Evolutionary conservation across 2,113 vertebrate species (phyloP), one percentile per base, ranked within the genome.

Genomic region (Chamaetylas fuelleborni): DNA sequence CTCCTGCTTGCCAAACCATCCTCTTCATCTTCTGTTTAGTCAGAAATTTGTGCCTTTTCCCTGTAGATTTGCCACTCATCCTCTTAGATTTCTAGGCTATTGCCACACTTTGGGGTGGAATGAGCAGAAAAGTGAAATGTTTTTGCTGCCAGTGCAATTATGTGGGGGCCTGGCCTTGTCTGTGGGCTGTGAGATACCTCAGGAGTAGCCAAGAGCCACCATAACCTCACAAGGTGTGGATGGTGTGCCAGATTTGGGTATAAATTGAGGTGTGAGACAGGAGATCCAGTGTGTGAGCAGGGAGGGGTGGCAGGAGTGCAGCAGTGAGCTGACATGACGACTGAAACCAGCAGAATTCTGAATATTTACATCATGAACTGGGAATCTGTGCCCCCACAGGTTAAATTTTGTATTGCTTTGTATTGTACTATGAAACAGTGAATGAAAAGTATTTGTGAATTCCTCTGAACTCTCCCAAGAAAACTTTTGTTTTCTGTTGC

Each of bases 1-100:
- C 5, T 4, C 26, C 66, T 53, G 57, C 74, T 69, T 96, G 90
- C 79, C 92, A 82, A 77, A 93, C 11, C 33, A 78, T 90, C 81
- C 82, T 72, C 90, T 92, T 91, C 81, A 56, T 96, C 85, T 65
- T 90, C 79, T 93, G 62, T 83, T 93, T 77, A 86, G 85, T 94
- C 86, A 92, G 66, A 77, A 83, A 72, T 92, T 87, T 91, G 15
- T 96, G 62, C 36, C 45, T 85, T 88, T 90, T 29, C 33, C 18
- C 23, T 86, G 29, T 43, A 36, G 31, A 28, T 82, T 80, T 92
- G 34, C 18, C 53, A 11, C 53, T 47, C 26, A 31, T 48, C 47
- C 22, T 61, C 40, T 25, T 69, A 22, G 45, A 47, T 77, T 64
- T 83, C 40, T 65, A 36, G 40, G 50, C 58, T 79, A 12, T 14